Percentiles rank a stretch among this genome's conserved stretches.
Evolutionary conservation across 2,113 vertebrate genomes (phyloP).

Genomic region (Prionailurus bengalensis): DNA sequence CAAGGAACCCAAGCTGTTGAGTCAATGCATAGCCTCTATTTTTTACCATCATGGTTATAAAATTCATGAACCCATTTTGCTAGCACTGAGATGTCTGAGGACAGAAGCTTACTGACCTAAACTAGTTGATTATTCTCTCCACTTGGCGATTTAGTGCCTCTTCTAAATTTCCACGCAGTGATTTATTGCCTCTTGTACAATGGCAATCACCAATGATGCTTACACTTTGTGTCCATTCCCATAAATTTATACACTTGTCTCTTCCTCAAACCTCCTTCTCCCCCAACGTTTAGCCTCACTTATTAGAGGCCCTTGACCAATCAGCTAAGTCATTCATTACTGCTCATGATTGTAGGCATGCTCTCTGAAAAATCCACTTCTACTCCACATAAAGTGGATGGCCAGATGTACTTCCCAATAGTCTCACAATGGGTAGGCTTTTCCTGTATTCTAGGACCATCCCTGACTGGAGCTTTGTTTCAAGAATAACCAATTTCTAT

Average conservation of each 20-base stretch:
- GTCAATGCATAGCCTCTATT: neutral
- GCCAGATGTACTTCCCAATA: neutral
- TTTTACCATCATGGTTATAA: neutral
- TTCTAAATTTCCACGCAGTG: neutral
- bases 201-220: neutral
- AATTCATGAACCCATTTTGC: neutral
- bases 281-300: neutral
- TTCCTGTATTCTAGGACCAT: neutral
- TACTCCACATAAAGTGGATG: neutral
- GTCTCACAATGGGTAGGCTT: neutral
- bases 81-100: neutral
- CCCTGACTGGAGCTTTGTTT: neutral
- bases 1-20: neutral
- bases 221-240: neutral
- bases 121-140: neutral
- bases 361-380: neutral
- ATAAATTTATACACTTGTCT: neutral
- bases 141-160: neutral
- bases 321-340: neutral
- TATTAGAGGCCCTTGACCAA: neutral
- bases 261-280: neutral
- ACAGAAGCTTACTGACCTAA: neutral
- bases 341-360: neutral
- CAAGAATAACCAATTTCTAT: neutral
- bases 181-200: neutral